These are phyloP conservation scores for Dione vanillae DNA, from an alignment of 2,888 invertebrate species.

Conservation along the genomic window DNA sequence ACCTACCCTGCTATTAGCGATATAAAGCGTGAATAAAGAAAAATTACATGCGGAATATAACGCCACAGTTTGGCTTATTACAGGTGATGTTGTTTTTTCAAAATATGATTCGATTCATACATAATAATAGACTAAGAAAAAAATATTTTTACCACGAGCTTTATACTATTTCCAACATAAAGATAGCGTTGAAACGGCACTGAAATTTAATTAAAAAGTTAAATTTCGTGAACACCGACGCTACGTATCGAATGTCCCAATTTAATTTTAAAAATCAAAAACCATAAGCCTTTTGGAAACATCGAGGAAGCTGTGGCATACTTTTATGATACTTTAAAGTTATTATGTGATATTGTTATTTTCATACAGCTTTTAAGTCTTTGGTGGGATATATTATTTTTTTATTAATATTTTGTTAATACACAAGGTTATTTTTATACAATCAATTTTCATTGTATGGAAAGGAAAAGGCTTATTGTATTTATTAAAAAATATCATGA, in stretches of 20 bases:
- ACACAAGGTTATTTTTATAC: too few species aligned
- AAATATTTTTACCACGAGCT: background rate
- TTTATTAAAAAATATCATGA: too few species aligned
- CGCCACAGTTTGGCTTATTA: too few species aligned
- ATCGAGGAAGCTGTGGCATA: background rate
- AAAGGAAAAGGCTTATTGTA: too few species aligned
- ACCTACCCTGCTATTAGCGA: too few species aligned
- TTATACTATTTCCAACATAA: background rate
- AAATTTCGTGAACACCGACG: constrained; percentile 8
- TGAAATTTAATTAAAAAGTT: constrained; percentile 20
- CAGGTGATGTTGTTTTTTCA: too few species aligned
- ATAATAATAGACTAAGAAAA: background rate
- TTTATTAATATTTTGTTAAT: too few species aligned
- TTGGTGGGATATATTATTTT: too few species aligned
- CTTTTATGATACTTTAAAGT: background rate
- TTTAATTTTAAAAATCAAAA: constrained; percentile 1
- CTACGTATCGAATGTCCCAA: constrained; percentile 7
- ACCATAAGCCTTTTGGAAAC: constrained; percentile 11
- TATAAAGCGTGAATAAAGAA: too few species aligned
- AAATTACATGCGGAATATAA: too few species aligned
- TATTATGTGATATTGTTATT: background rate
- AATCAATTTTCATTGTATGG: too few species aligned
- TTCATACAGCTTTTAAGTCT: background rate
- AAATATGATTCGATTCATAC: background rate
- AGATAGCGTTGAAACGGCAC: background rate